Evolutionary conservation across 2,113 vertebrate genomes (phyloP), one percentile per base, ranked within the genome.

Genomic region (Riparia riparia): DNA sequence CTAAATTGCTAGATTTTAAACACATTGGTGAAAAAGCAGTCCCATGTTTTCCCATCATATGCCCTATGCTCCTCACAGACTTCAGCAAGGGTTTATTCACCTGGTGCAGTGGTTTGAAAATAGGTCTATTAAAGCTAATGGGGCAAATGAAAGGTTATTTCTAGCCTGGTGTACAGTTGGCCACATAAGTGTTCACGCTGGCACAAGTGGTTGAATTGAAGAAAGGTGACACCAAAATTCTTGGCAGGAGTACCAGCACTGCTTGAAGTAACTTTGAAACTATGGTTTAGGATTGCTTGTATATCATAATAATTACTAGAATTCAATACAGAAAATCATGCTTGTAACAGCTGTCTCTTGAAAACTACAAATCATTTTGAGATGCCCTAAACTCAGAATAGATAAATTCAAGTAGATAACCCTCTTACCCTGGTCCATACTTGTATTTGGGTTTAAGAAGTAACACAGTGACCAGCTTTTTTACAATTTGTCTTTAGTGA

Each of bases 401-500:
- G 41, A 17, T 82, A 68, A 66, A 72, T 60, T 85, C 24, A 19
- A 79, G 26, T 29, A 70, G 50, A 6, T 71, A 69, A 71, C 16
- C 68, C 12, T 82, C 21, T 53, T 70, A 32, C 7, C 29, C 41
- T 66, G 39, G 8, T 86, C 32, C 7, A 17, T 81, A 7, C 5
- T 81, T 70, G 19, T 54, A 37, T 66, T 66, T 71, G 26, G 3
- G 7, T 7, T 90, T 49, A 50, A 89, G 76, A 90, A 95, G 10
- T 50, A 37, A 61, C 78, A 41, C 89, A 60, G 37, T 86, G 42
- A 96, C 78, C 34, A 50, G 41, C 8, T 34, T 92, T 78, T 73
- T 80, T 95, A 39, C 94, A 70, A 32, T 98, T 86, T 98, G 16
- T 98, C 66, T 82, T 92, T 92, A 99, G 99, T 92, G 99, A 99